Evolutionary conservation across 1,140 invertebrate species (phyloP), one percentile per base, ranked within the genome.

Genomic region (Diorhabda carinulata): DNA sequence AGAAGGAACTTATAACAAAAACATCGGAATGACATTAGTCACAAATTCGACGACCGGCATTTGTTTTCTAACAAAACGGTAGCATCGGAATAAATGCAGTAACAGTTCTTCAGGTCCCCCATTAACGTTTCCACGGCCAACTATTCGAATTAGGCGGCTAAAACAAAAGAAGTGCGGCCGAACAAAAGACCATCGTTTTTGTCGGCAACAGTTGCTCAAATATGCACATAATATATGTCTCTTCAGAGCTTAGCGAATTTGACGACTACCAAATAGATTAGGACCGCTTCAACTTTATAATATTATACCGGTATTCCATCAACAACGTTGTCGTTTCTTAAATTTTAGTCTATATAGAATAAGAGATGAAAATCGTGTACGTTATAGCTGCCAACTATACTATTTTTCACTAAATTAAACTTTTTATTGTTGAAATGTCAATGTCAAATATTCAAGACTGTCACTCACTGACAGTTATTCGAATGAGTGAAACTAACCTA

Each of bases 101-200:
- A 64, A 64, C 63, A 64, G 63, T 64, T 64, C 63, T 64, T 64
- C 63, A 42, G 65, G 65, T 52, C 65, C 65, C 65, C 65, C 65
- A 67, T 67, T 67, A 67, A 67, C 57, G 63, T 64, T 64, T 64
- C 63, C 63, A 57, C 41, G 43, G 65, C 58, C 65, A 45, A 60
- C 65, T 60, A 67, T 67, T 60, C 57, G 65, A 67, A 67, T 67
- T 67, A 67, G 65, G 65, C 65, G 65, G 65, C 65, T 57, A 25
- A 67, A 67, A 67, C 65, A 67, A 67, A 67, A 67, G 65, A 67
- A 67, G 65, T 67, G 65, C 65, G 65, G 65, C 65, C 65, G 57
- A 44, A 67, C 65, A 67, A 67, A 67, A 67, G 65, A 59, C 65
- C 43, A 44, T 60, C 57, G 65, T 67, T 67, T 67, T 67, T 67